Conservation (phyloP, 2,797 vertebrate genomes). For the Clarias platycephalus region DNA sequence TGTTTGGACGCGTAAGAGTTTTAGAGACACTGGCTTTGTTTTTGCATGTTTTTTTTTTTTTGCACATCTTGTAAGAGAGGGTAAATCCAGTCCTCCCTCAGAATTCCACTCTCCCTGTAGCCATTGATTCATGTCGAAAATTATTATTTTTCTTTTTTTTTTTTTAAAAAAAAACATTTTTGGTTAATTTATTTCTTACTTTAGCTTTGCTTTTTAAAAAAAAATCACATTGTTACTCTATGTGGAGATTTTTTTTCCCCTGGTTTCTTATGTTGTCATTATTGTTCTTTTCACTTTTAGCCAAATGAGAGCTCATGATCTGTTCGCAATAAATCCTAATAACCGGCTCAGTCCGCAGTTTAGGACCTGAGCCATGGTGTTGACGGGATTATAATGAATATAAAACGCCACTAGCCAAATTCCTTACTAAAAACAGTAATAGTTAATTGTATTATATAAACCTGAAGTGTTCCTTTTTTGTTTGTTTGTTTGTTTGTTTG, state of each 20-base stretch:
- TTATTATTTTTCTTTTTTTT: background rate
- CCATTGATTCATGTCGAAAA: background rate
- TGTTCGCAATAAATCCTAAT: conserved; percentile 42
- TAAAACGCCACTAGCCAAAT: conserved; percentile 3
- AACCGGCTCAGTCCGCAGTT: conserved; percentile 4
- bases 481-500: no score
- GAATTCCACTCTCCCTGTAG: background rate
- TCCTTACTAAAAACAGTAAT: background rate
- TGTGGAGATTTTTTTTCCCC: background rate
- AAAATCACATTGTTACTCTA: background rate
- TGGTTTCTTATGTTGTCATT: background rate
- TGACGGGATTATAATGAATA: background rate
- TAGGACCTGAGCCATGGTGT: background rate
- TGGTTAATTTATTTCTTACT: background rate
- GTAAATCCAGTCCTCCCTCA: background rate
- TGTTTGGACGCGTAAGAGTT: background rate
- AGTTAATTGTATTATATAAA: background rate
- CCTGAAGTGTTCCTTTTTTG: background rate
- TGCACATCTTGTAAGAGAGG: background rate
- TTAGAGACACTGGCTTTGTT: background rate
- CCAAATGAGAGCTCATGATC: conserved; percentile 10
- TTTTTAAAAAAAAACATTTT: background rate
- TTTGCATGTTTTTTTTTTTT: background rate
- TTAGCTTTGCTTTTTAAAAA: background rate
- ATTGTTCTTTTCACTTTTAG: background rate